Conservation (phyloP, 2,888 invertebrate genomes). For the Allacma fusca region DNA sequence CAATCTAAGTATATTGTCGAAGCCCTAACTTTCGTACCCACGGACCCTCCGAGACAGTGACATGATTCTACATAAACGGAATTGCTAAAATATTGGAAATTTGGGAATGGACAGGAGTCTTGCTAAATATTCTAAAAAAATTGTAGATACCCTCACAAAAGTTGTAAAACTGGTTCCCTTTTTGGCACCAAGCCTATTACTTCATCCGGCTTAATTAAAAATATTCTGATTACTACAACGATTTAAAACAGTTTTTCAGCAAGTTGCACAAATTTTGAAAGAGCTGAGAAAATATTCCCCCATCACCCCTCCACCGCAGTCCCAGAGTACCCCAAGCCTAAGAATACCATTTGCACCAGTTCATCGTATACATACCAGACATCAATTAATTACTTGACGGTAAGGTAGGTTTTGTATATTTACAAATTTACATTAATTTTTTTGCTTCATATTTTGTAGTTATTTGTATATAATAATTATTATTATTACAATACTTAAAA, state of each 20-base stretch:
- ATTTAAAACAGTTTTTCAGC: constrained; percentile 2
- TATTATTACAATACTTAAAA: too few relatives aligned
- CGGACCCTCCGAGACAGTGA: too few relatives aligned
- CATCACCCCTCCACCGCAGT: not conserved
- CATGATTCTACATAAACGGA: too few relatives aligned
- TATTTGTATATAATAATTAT: not conserved
- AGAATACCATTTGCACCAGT: constrained; percentile 1
- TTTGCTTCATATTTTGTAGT: not conserved
- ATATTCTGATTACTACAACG: not conserved
- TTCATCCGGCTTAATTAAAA: constrained; percentile 4
- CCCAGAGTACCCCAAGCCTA: not conserved
- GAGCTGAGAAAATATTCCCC: not conserved
- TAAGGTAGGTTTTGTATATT: not conserved
- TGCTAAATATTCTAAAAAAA: too few relatives aligned
- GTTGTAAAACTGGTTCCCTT: constrained; percentile 10
- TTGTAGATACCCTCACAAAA: not conserved
- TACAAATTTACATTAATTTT: not conserved
- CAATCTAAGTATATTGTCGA: not conserved
- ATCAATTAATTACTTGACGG: not conserved
- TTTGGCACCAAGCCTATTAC: constrained; percentile 27
- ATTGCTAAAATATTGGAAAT: too few relatives aligned
- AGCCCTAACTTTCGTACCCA: too few relatives aligned
- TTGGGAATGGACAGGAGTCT: too few relatives aligned
- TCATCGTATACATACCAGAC: constrained; percentile 4
- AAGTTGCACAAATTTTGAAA: not conserved